Conservation (phyloP, 2,113 vertebrate genomes). For the Arenaria interpres region DNA sequence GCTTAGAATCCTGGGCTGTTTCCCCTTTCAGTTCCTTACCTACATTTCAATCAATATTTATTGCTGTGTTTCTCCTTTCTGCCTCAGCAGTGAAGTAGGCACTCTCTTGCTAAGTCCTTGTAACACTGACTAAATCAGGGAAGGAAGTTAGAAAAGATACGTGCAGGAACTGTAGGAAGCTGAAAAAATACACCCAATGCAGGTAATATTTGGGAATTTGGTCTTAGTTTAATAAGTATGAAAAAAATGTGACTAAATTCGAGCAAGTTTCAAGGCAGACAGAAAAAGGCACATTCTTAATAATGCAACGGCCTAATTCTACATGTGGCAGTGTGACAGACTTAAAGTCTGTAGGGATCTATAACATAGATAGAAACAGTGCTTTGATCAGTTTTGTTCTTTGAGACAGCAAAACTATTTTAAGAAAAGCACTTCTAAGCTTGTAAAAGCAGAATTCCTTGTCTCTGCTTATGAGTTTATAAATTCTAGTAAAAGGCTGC, state of each 20-base stretch:
- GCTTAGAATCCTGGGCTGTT: neutral
- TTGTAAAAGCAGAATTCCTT: neutral
- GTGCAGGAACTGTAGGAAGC: neutral
- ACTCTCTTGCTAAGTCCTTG: neutral
- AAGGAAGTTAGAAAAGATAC: neutral
- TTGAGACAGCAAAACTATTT: neutral
- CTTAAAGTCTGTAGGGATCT: neutral
- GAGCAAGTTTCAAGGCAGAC: neutral
- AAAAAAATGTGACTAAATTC: neutral
- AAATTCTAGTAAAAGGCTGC: neutral
- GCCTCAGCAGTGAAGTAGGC: accelerated
- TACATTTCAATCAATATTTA: too few relatives aligned
- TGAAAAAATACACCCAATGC: neutral
- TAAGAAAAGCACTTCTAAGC: neutral
- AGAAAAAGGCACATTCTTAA: neutral
- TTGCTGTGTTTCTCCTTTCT: neutral
- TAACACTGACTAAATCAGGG: neutral
- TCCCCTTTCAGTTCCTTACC: neutral
- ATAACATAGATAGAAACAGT: neutral
- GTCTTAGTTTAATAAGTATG: neutral
- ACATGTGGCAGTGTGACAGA: neutral
- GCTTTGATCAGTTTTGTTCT: neutral
- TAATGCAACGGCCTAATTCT: neutral
- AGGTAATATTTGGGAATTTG: neutral
- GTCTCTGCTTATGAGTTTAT: neutral